Conservation (phyloP, 2,113 vertebrate species). For the Hemibagrus wyckioides region DNA sequence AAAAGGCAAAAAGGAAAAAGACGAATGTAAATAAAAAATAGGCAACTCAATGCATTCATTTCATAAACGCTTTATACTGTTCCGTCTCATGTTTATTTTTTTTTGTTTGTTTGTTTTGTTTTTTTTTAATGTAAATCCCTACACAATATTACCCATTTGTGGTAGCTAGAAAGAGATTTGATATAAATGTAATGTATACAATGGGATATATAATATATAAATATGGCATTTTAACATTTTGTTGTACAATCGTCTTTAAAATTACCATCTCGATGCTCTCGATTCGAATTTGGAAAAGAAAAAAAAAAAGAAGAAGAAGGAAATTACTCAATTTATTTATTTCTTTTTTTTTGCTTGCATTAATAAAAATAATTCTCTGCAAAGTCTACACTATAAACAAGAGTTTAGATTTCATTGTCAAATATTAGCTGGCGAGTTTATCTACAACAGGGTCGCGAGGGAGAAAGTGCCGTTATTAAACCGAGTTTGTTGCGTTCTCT, state of each 20-base stretch:
- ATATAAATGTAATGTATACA: constrained; percentile 67
- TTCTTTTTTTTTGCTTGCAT: constrained; percentile 86
- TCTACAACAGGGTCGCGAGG: constrained; percentile 74
- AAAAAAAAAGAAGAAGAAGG: neutral
- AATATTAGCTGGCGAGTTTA: constrained; percentile 74
- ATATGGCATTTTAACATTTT: constrained; percentile 85
- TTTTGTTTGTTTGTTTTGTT: too few relatives aligned
- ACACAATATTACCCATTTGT: constrained; percentile 73
- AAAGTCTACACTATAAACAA: constrained; percentile 94
- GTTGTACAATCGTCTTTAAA: constrained; percentile 63
- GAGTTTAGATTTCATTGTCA: constrained; percentile 75
- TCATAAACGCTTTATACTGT: constrained; percentile 48
- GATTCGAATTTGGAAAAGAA: constrained; percentile 79
- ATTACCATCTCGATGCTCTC: constrained; percentile 63
- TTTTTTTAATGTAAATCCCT: constrained; percentile 64
- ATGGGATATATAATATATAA: constrained; percentile 74
- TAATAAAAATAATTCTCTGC: constrained; percentile 96
- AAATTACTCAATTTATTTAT: constrained; percentile 79
- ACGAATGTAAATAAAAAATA: constrained; percentile 64
- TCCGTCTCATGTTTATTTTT: constrained; percentile 65
- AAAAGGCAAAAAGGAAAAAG: constrained; percentile 83
- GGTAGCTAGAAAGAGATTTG: constrained; percentile 86
- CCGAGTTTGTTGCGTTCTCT: constrained; percentile 50
- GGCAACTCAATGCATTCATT: constrained; percentile 58
- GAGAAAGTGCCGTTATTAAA: constrained; percentile 72